Conservation (phyloP, 2,888 invertebrate species). For the Drosophila austrosaltans region DNA sequence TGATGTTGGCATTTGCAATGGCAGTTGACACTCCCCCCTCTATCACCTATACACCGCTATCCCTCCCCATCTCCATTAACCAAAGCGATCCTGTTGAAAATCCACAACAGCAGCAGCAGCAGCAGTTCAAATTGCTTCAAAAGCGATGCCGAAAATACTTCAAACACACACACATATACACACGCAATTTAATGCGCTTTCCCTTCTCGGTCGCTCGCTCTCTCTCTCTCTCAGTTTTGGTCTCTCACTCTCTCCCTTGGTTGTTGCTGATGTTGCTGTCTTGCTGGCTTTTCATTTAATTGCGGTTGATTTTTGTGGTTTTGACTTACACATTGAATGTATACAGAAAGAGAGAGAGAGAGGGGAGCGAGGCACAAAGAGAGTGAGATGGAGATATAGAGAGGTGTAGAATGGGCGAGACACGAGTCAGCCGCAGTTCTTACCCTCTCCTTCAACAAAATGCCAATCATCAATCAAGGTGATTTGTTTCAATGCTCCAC, state of each 20-base stretch:
- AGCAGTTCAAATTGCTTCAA: slow-evolving; percentile 48
- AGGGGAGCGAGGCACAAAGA: neutral
- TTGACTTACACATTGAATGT: slow-evolving; percentile 44
- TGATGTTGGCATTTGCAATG: slow-evolving; percentile 49
- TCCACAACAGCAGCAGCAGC: slow-evolving; percentile 39
- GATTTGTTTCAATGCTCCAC: slow-evolving; percentile 79
- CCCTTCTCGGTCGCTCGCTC: slow-evolving; percentile 25
- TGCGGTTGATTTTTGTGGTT: slow-evolving; percentile 75
- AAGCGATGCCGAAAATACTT: slow-evolving; percentile 41
- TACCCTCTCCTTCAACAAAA: slow-evolving; percentile 57
- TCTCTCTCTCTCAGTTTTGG: slow-evolving; percentile 27
- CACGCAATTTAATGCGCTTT: slow-evolving; percentile 47
- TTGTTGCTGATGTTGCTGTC: slow-evolving; percentile 37
- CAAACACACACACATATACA: slow-evolving; percentile 18
- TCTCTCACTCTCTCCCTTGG: slow-evolving; percentile 14
- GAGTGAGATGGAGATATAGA: slow-evolving; percentile 6
- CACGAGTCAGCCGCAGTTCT: slow-evolving; percentile 16
- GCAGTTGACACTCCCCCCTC: slow-evolving; percentile 6
- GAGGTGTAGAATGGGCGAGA: slow-evolving; percentile 18
- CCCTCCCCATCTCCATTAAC: slow-evolving; percentile 10
- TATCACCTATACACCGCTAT: too few species aligned
- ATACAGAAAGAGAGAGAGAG: neutral
- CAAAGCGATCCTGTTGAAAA: slow-evolving; percentile 35
- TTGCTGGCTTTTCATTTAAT: slow-evolving; percentile 73
- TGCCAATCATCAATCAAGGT: slow-evolving; percentile 83